A percentile compares a stretch with the other conserved stretches of the same genome.
These are phyloP conservation scores for Amblyornis subalaris DNA, from an alignment of 2,113 vertebrate genomes.

Conservation along the genomic window DNA sequence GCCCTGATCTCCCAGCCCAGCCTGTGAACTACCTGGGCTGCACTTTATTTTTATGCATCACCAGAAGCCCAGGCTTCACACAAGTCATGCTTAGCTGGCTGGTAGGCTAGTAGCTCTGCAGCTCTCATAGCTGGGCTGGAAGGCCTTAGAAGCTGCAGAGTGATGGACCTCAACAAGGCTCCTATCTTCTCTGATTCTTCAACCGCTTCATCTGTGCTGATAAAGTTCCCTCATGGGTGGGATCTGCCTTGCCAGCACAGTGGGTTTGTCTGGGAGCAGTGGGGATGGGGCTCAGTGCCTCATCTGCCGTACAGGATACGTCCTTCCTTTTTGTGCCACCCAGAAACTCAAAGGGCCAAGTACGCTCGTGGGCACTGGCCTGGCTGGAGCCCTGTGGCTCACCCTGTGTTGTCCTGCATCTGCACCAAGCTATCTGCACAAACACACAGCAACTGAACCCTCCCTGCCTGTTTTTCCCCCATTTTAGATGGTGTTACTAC, in stretches of 20 bases:
- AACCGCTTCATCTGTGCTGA: not conserved
- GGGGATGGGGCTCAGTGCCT: not conserved
- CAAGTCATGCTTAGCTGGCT: not conserved
- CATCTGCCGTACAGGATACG: not conserved
- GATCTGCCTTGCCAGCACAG: not conserved
- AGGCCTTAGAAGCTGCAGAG: not conserved
- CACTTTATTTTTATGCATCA: not conserved
- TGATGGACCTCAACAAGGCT: not conserved
- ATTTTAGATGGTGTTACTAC: not conserved
- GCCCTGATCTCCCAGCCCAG: fast-evolving
- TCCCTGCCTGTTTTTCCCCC: not conserved
- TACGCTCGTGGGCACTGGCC: fast-evolving
- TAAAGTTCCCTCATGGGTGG: not conserved
- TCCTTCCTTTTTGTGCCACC: not conserved
- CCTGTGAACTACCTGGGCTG: not conserved
- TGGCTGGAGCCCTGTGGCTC: not conserved
- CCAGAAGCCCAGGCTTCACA: not conserved
- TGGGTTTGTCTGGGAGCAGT: fast-evolving
- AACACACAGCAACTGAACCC: not conserved
- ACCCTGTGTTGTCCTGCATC: fast-evolving
- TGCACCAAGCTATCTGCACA: not conserved
- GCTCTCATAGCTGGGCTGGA: not conserved
- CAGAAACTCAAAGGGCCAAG: not conserved
- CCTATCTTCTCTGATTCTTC: not conserved
- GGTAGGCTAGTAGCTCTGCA: not conserved